Evolutionary conservation across 2,888 invertebrate genomes (phyloP), one percentile per base, ranked within the genome.

Genomic region (Drosophila aldrichi): DNA sequence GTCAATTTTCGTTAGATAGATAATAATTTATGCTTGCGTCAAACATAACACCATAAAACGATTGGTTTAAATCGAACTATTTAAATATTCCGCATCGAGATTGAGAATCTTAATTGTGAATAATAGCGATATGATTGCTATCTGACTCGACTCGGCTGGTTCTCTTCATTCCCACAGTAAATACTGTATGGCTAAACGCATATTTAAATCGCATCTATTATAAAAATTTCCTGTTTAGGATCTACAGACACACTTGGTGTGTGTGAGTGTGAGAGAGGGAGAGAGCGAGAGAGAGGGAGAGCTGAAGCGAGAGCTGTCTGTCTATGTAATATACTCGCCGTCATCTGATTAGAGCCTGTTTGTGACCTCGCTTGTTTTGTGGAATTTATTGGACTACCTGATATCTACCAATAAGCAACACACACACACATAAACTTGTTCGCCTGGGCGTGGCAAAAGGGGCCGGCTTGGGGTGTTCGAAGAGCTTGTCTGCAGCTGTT

Each of bases 191-290:
- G 71, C 46, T 49, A 61, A 60, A 63, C 58, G 38, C 57, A 51
- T 74, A 78, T 78, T 74, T 74, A 74, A 77, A 79, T 65, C 69
- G 52, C 32, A 74, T 74, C 70, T 55, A 70, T 65, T 77, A 74
- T 70, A 79, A 74, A 69, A 70, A 77, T 67, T 77, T 77, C 77
- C 77, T 75, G 79, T 77, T 77, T 77, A 75, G 77, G 77, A 79
- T 79, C 49, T 49, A n/a, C n/a, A 48, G 1, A 12, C 29, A n/a
- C 10, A 48, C 5, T 9, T 0, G 9, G n/a, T 10, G 16, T 9
- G 9, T 25, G 61, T 55, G 40, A 48, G 16, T 38, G 49, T 40
- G 38, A 8, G 46, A 29, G 43, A 22, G 22, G 16, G n/a, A 22
- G 16, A 36, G 36, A 52, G 22, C 0, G n/a, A 9, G 36, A 0